phyloP scores from a whole-genome alignment of 2,113 vertebrate species.

The Microcebus lehilahytsara region DNA sequence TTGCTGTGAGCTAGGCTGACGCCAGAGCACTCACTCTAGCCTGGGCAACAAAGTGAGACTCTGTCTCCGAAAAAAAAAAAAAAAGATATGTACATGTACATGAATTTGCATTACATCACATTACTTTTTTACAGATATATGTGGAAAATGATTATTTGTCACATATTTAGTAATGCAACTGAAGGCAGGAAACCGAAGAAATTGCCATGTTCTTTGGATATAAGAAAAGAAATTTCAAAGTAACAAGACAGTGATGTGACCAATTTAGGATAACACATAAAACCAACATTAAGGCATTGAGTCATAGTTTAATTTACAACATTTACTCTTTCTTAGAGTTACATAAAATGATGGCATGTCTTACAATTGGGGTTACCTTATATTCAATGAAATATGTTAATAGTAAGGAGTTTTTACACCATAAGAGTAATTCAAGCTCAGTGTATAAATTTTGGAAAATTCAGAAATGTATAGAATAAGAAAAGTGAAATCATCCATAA shows the following conservation, averaged over 20 bases:
- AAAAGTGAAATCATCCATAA: neutral
- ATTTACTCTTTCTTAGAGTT: neutral
- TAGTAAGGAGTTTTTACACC: neutral
- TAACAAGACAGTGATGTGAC: neutral
- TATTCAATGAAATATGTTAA: neutral
- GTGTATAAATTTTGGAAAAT: neutral
- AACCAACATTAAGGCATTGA: conserved; percentile 1
- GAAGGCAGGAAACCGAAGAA: neutral
- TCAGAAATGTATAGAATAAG: neutral
- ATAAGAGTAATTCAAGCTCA: neutral
- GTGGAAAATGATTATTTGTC: neutral
- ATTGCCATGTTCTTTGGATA: neutral
- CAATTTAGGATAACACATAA: neutral
- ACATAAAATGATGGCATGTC: neutral
- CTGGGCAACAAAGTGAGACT: no score
- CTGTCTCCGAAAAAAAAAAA: no score
- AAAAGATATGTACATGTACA: neutral
- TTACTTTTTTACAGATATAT: neutral
- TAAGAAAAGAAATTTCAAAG: neutral
- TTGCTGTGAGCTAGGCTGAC: no score
- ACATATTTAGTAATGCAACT: neutral
- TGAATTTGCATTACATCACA: neutral
- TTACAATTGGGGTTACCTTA: neutral
- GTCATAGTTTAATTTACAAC: neutral
- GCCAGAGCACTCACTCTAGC: no score